Conservation (phyloP, 2,797 vertebrate genomes). For the Sebastes variabilis region DNA sequence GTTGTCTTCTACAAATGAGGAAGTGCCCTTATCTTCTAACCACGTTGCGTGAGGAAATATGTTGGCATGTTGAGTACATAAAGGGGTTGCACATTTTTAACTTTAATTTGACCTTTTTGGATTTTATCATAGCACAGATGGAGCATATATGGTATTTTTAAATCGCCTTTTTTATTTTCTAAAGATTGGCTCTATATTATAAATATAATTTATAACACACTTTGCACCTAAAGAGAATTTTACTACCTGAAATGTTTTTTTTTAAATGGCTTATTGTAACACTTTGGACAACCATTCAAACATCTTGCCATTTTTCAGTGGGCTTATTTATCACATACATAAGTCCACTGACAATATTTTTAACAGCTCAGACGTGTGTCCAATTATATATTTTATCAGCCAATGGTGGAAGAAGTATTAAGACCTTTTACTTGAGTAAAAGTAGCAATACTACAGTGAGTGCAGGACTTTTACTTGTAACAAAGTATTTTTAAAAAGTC, state of each 20-base stretch:
- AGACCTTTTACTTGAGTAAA: too few species aligned
- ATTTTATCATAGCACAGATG: background rate
- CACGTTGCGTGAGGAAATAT: background rate
- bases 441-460: too few species aligned
- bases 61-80: background rate
- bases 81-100: background rate
- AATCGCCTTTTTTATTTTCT: background rate
- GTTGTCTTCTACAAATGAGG: conserved; percentile 19
- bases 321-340: background rate
- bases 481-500: too few species aligned
- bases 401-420: too few species aligned
- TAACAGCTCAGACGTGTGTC: background rate
- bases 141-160: background rate
- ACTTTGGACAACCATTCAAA: background rate
- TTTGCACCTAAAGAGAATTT: background rate
- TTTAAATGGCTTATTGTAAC: background rate
- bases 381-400: background rate
- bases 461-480: too few species aligned
- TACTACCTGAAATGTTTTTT: background rate
- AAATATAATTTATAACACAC: background rate
- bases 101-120: background rate
- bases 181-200: background rate
- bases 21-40: conserved; percentile 20
- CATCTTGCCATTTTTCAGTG: background rate
- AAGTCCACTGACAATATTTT: background rate